Percentiles rank a stretch among this genome's conserved stretches.
Conservation (phyloP, 2,888 invertebrate genomes). For the Melieria picta region DNA sequence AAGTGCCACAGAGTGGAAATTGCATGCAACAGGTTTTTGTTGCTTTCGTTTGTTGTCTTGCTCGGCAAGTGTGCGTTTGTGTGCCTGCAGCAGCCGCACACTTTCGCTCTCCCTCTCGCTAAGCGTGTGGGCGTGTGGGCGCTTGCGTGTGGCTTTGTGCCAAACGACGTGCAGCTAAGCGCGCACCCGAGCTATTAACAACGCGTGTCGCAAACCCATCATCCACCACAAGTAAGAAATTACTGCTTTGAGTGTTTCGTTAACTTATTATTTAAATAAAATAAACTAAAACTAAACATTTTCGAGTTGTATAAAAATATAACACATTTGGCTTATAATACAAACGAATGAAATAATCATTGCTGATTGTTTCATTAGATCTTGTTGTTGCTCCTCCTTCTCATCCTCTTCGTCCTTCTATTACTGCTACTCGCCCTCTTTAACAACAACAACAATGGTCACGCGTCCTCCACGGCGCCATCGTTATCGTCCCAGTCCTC, state of each 20-base stretch:
- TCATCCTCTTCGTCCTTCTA: slow-evolving; percentile 48
- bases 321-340: slow-evolving; percentile 66
- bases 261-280: slow-evolving; percentile 58
- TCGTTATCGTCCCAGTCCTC: slow-evolving; percentile 52
- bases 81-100: too few relatives aligned
- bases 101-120: too few relatives aligned
- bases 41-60: too few relatives aligned
- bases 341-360: slow-evolving; percentile 44
- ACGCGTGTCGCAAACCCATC: not conserved
- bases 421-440: slow-evolving; percentile 42
- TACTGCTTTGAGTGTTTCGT: slow-evolving; percentile 49
- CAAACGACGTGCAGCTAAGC: too few relatives aligned
- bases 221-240: slow-evolving; percentile 8
- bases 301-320: slow-evolving; percentile 53
- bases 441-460: slow-evolving; percentile 20
- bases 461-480: slow-evolving; percentile 43
- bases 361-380: slow-evolving; percentile 40
- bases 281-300: slow-evolving; percentile 43
- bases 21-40: too few relatives aligned
- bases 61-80: too few relatives aligned
- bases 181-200: too few relatives aligned
- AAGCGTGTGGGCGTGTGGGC: too few relatives aligned
- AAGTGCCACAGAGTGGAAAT: too few relatives aligned
- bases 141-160: too few relatives aligned
- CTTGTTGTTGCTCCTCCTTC: slow-evolving; percentile 29